Conservation (phyloP, 2,113 vertebrate genomes). For the Promerops cafer region DNA sequence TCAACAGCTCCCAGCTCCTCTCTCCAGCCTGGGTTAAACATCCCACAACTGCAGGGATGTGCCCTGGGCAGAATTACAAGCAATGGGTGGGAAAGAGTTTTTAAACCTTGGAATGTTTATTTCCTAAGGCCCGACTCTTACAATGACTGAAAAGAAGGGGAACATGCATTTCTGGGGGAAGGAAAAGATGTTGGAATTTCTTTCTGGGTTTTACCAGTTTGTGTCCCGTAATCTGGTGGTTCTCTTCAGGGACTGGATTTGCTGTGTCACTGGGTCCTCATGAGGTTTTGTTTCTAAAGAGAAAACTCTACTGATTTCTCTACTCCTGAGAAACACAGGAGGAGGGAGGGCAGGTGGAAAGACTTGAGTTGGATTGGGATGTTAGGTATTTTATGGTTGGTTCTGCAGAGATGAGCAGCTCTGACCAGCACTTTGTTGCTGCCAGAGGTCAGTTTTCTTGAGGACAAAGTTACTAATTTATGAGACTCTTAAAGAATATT, state of each 20-base stretch:
- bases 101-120: neutral
- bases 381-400: neutral
- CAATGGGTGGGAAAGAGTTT: neutral
- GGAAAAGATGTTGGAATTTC: neutral
- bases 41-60: neutral
- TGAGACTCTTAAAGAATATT: neutral
- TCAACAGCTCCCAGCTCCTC: neutral
- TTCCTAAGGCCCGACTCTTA: neutral
- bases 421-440: neutral
- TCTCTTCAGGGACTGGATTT: neutral
- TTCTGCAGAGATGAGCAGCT: neutral
- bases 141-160: neutral
- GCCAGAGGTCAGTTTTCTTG: neutral
- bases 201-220: neutral
- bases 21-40: neutral
- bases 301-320: neutral
- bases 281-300: neutral
- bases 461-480: neutral
- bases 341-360: neutral
- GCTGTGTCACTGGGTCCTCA: fast-evolving
- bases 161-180: neutral
- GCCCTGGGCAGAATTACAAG: fast-evolving
- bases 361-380: neutral
- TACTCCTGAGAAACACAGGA: neutral
- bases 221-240: fast-evolving